phyloP scores from a whole-genome alignment of 2,113 vertebrate genomes.

The Osmerus mordax region DNA sequence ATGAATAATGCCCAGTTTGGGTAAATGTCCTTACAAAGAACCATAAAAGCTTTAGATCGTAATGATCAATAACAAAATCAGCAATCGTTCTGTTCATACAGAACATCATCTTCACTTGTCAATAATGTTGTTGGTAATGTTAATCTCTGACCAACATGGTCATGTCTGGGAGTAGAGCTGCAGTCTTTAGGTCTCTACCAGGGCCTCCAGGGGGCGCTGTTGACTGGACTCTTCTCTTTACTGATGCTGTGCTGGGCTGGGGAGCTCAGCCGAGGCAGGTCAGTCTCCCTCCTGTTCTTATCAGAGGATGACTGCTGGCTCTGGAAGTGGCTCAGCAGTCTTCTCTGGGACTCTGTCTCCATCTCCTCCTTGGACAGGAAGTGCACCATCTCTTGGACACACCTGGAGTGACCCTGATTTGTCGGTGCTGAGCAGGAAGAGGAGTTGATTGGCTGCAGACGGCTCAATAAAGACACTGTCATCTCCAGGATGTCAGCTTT shows the following conservation, averaged over 20 bases:
- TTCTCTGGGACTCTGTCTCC: constrained; percentile 22
- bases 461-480: constrained; percentile 45
- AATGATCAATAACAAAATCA: background rate
- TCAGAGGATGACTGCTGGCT: constrained; percentile 31
- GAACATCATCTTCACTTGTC: background rate
- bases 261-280: constrained; percentile 7
- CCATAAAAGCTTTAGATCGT: background rate
- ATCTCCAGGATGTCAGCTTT: constrained; percentile 68
- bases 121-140: too few relatives aligned
- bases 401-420: constrained; percentile 44
- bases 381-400: constrained; percentile 32
- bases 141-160: constrained; percentile 41
- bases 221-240: constrained; percentile 49
- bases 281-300: constrained; percentile 17
- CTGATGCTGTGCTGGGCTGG: constrained; percentile 36
- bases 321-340: constrained; percentile 38
- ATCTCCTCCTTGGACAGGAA: constrained; percentile 40
- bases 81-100: background rate
- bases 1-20: background rate
- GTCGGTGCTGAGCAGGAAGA: constrained; percentile 18
- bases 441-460: constrained; percentile 45
- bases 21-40: background rate
- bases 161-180: background rate
- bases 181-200: constrained; percentile 48
- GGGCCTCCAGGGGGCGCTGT: constrained; percentile 58